Conservation (phyloP, 2,888 invertebrate species). For the Tubiluchus corallicola region DNA sequence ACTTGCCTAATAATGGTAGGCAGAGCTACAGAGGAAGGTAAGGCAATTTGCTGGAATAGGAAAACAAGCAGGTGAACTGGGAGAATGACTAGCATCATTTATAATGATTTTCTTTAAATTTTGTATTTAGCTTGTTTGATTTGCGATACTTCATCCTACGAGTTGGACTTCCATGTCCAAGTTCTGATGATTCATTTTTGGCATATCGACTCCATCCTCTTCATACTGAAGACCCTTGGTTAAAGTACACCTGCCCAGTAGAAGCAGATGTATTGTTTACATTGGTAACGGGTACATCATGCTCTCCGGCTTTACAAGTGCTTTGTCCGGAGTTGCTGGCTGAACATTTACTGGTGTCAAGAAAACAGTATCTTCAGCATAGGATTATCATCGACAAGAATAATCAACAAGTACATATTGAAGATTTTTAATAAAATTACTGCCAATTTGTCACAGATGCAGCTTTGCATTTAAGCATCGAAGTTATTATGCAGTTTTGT, state of each 20-base stretch:
- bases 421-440: too few species aligned
- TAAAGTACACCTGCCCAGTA: not conserved
- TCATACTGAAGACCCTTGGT: not conserved
- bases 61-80: too few species aligned
- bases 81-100: too few species aligned
- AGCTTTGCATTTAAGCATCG: too few species aligned
- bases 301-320: constrained; percentile 1
- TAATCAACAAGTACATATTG: too few species aligned
- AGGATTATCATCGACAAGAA: not conserved
- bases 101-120: too few species aligned
- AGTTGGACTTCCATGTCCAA: not conserved
- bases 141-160: not conserved
- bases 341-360: not conserved
- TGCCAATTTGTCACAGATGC: too few species aligned
- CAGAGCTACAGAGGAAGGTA: too few species aligned
- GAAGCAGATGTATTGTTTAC: not conserved
- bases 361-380: not conserved
- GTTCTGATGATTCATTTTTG: not conserved
- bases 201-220: not conserved
- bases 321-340: not conserved
- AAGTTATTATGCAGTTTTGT: too few species aligned
- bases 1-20: too few species aligned
- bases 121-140: not conserved
- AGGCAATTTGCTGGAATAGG: too few species aligned
- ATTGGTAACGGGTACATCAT: not conserved